Percentiles rank a stretch among this genome's conserved stretches.
phyloP scores from a whole-genome alignment of 1,140 invertebrate species.

The Muscidifurax raptorellus region DNA sequence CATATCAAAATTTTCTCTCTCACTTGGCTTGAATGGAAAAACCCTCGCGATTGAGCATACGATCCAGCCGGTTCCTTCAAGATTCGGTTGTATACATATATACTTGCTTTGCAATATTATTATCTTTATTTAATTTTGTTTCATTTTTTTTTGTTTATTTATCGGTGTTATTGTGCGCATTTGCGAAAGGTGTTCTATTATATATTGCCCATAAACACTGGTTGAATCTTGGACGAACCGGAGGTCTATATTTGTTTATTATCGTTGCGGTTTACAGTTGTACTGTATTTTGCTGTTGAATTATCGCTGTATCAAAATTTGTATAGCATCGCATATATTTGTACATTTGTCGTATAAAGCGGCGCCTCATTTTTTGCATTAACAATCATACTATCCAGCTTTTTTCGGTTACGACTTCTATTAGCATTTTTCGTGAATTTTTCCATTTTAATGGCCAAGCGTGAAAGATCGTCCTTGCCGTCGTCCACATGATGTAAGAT shows the following conservation, averaged over 20 bases:
- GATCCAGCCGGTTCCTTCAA: neutral
- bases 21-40: slow-evolving; percentile 75
- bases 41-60: slow-evolving; percentile 54
- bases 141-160: neutral
- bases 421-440: slow-evolving; percentile 54
- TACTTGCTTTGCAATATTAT: neutral
- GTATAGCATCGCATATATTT: neutral
- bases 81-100: neutral
- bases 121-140: neutral
- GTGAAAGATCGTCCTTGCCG: slow-evolving; percentile 61
- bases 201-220: no score
- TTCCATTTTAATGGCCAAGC: slow-evolving; percentile 70
- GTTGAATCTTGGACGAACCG: neutral
- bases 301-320: neutral
- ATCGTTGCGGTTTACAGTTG: neutral
- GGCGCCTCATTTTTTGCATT: slow-evolving; percentile 35
- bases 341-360: slow-evolving; percentile 44
- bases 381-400: slow-evolving; percentile 33
- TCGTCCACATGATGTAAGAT: slow-evolving; percentile 1
- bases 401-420: slow-evolving; percentile 27
- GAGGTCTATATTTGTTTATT: neutral
- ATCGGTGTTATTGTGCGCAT: neutral
- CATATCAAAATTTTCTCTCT: slow-evolving; percentile 68
- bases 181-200: no score
- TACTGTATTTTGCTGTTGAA: neutral